A percentile compares a stretch with the other conserved stretches of the same genome.
phyloP scores from a whole-genome alignment of 2,113 vertebrate genomes.

The Alexandromys fortis region DNA sequence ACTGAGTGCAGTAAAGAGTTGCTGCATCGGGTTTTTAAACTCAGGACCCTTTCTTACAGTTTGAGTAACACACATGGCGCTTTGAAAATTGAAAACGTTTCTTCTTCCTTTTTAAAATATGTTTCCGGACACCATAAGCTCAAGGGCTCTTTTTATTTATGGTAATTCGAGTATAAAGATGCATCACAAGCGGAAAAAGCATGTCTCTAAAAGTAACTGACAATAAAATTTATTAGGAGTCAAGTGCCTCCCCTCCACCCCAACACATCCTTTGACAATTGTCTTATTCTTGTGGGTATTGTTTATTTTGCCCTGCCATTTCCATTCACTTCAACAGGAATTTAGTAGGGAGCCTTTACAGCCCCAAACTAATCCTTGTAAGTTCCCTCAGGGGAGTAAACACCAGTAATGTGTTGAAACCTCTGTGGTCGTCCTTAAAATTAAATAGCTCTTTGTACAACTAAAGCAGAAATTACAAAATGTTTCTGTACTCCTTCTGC shows the following conservation, averaged over 20 bases:
- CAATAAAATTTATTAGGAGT: background rate
- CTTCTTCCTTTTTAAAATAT: background rate
- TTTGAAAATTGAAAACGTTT: slow-evolving; percentile 29
- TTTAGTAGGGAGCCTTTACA: background rate
- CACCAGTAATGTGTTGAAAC: background rate
- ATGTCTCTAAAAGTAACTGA: background rate
- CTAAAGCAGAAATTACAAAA: slow-evolving; percentile 7
- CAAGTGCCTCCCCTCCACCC: background rate
- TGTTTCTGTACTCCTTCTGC: background rate
- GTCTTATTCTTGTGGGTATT: background rate
- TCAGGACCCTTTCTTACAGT: background rate
- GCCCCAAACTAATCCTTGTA: background rate
- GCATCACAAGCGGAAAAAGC: background rate
- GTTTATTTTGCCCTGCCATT: background rate
- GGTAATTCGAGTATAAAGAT: background rate
- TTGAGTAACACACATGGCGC: background rate
- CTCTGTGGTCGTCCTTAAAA: slow-evolving; percentile 16
- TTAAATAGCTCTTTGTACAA: background rate
- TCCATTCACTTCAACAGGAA: background rate
- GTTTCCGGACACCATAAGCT: background rate
- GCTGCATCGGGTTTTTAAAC: background rate
- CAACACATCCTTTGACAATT: background rate
- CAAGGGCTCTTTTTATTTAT: background rate
- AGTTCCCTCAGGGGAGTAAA: slow-evolving; percentile 14
- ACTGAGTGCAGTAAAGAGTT: background rate